These are phyloP conservation scores for Alloscopus bannaensis DNA, from an alignment of 2,888 invertebrate species.

Conservation along the genomic window DNA sequence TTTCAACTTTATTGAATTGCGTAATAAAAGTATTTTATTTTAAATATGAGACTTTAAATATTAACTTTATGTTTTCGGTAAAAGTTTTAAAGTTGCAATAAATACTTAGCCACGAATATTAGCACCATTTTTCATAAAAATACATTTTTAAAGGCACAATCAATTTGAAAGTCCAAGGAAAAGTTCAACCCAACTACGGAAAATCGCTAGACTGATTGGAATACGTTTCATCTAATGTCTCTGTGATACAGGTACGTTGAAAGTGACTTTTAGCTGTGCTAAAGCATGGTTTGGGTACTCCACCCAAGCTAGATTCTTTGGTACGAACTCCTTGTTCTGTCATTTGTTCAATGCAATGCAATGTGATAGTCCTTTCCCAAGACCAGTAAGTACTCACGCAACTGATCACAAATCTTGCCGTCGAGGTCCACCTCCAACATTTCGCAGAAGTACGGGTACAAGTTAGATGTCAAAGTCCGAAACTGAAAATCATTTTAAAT, in stretches of 20 bases:
- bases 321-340: conserved; percentile 27
- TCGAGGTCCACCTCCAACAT: conserved; percentile 62
- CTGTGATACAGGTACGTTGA: conserved; percentile 30
- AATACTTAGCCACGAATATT: too few species aligned
- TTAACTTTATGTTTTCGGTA: too few species aligned
- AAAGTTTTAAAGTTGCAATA: too few species aligned
- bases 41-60: too few species aligned
- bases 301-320: conserved; percentile 6
- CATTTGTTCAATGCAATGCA: background rate
- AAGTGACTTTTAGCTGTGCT: conserved; percentile 34
- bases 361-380: conserved; percentile 32
- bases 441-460: conserved; percentile 66
- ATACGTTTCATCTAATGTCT: conserved; percentile 20
- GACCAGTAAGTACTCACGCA: conserved; percentile 49
- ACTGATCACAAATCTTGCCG: conserved; percentile 37
- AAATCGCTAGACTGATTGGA: conserved; percentile 36
- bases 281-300: conserved; percentile 22
- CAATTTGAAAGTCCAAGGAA: too few species aligned
- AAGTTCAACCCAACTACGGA: conserved; percentile 8
- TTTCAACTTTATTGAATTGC: too few species aligned
- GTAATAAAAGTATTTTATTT: too few species aligned
- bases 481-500: conserved; percentile 47
- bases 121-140: too few species aligned
- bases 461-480: conserved; percentile 42
- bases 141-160: too few species aligned